Evolutionary conservation across 2,888 invertebrate species (phyloP).

Genomic region (Hypolimnas misippus): DNA sequence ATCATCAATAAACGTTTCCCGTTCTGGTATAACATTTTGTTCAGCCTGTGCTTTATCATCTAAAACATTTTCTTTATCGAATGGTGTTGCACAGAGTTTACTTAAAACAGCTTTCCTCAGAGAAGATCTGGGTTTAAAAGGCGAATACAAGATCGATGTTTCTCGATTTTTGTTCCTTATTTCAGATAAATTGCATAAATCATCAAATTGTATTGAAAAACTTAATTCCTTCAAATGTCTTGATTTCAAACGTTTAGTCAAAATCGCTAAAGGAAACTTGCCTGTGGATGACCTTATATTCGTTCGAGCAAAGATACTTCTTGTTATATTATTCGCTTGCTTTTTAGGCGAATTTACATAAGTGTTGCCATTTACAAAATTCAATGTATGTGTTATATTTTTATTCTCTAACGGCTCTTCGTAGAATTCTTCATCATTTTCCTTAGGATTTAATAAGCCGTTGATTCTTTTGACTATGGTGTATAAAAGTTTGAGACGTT

Average conservation of each 20-base stretch:
- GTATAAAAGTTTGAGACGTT: conserved; percentile 70
- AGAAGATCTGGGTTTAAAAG: conserved; percentile 61
- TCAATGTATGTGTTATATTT: conserved; percentile 62
- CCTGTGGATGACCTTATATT: conserved; percentile 61
- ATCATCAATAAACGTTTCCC: conserved; percentile 59
- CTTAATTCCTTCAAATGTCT: conserved; percentile 63
- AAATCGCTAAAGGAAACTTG: conserved; percentile 59
- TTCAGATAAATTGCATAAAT: conserved; percentile 58
- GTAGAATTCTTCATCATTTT: conserved; percentile 64
- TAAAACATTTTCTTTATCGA: neutral
- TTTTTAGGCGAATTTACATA: conserved; percentile 59
- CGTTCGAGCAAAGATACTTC: conserved; percentile 67
- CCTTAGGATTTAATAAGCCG: conserved; percentile 61
- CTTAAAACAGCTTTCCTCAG: conserved; percentile 66
- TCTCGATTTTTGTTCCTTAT: conserved; percentile 51
- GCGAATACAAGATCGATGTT: conserved; percentile 64
- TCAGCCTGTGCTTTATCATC: conserved; percentile 16
- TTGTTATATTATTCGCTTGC: conserved; percentile 55
- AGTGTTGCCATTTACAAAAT: conserved; percentile 54
- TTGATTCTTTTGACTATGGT: conserved; percentile 68
- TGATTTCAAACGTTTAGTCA: conserved; percentile 62
- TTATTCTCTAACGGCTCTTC: conserved; percentile 54
- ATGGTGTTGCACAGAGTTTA: conserved; percentile 46
- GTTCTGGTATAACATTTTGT: conserved; percentile 33
- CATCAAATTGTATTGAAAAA: conserved; percentile 70